Base-by-base conservation (phyloP, 2,888 invertebrate species). In the Odontothrips loti region DNA sequence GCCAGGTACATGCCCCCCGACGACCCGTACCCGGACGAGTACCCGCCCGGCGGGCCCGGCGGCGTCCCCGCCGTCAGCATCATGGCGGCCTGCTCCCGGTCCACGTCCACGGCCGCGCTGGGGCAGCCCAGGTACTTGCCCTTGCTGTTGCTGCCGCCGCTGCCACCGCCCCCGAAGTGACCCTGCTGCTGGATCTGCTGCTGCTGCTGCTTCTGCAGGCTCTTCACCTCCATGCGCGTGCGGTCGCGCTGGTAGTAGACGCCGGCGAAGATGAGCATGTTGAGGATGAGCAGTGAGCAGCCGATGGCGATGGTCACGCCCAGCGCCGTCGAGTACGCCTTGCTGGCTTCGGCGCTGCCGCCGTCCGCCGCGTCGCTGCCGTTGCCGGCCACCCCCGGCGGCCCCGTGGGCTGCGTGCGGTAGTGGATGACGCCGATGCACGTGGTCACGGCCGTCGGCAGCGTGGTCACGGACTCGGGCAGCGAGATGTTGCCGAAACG, bases 181-280 rank as follows among this genome's bases (percentile, higher is more conserved):
- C 87, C 86, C 82, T 87, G 87, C 85, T 58, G 58, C 58, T 58
- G 58, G 6, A 20, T 12, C 51, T 90, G 93, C 84, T 93, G 91
- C 84, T 92, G 91, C 85, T 94, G 93, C 86, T 94, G 94, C 86
- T 94, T 93, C 86, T 95, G 94, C 82, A 92, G 87, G 79, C 90
- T 90, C 87, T 95, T 95, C 79, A 94, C 94, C 87, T 95, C 95
- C 85, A 94, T 90, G 84, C 93, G 89, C 80, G 93, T 93, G 87
- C 94, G 94, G 85, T 93, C 93, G 81, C 93, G 87, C 86, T 95
- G 95, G 86, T 95, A 95, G 87, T 95, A 95, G 12, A 95, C 94
- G 2, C 94, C 94, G 80, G 94, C 95, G 86, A 95, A 95, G 85
- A 95, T 94, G 78, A 95, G 88, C 80, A 95, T 93, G 88, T 95